Evolutionary conservation across 2,113 vertebrate genomes (phyloP), one percentile per base, ranked within the genome.

Genomic region (Micromys minutus): DNA sequence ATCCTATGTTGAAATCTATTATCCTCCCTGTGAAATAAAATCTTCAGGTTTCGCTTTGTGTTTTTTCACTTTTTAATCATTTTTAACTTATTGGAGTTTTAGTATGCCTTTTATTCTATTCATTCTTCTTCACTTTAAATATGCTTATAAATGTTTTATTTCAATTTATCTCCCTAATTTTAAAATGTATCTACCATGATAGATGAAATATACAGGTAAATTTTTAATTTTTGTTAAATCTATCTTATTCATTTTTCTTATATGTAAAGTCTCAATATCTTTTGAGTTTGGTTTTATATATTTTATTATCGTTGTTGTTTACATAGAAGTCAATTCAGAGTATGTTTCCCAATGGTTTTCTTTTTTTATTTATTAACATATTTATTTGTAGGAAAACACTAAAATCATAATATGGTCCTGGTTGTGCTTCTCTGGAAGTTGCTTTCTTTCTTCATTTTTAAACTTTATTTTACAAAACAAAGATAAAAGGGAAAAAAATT

Each of bases 351-450:
- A 36, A 55, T 52, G 31, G 16, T 36, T 79, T 52, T n/a, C n/a
- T n/a, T n/a, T n/a, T n/a, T n/a, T n/a, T 17, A 74, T n/a, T 90
- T 17, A 74, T n/a, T 90, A 96, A 90, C 50, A 47, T 95, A 96
- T 96, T 95, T 96, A 89, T 97, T 95, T 97, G 31, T 92, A 71
- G 88, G 57, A 95, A 87, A 93, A 52, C 12, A 79, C 36, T 94
- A 74, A 87, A 87, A 57, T 63, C 11, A 63, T 4, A 81, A 52
- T 79, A 5, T 50, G 74, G 17, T 57, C 45, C 89, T 12, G 22
- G 74, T 8, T 95, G 3, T 90, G 45, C 42, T 5, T 22, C 42
- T 86, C 67, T 86, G 22, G 76, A 15, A 36, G 36, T 67, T 65
- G 59, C 67, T 84, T 94, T 63, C 29, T 59, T n/a, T n/a, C n/a